Base-by-base conservation (phyloP, 2,113 vertebrate genomes). In the Lontra canadensis region DNA sequence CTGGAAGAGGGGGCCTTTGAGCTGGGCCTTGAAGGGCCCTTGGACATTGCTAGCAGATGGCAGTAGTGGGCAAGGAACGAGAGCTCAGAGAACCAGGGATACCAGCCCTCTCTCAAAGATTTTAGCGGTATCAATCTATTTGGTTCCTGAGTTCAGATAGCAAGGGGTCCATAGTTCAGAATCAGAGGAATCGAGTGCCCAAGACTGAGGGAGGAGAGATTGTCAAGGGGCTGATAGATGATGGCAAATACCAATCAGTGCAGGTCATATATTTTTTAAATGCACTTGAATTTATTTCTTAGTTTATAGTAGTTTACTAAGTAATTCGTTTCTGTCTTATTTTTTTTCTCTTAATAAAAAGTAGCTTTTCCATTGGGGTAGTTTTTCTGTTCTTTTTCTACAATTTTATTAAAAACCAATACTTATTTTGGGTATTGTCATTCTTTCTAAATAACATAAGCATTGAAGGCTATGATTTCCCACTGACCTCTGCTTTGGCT, bases 231-330 rank as follows among this genome's bases (percentile, higher is more conserved):
- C 17, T 73, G 15, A 81, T 21, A 61, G 29, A 63, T 34, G 44
- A 71, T 26, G 42, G 31, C 17, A n/a, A 73, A 4, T 7, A 8
- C 13, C 11, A 49, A 93, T 90, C 36, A 26, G 34, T 7, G 29
- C 18, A 2, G 18, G 20, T 39, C 93, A 76, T 76, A 25, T 7
- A 36, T 2, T 44, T 82, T 65, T 55, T 4, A 52, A 96, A 83
- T 6, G 26, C 23, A 87, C 29, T 55, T 93, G 23, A 69, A 88
- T 96, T 80, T 88, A 67, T 81, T 95, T 97, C 67, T 92, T 34
- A 97, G 34, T 34, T 71, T 65, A 29, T 85, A 69, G 25, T 67
- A n/a, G 21, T 92, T 89, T 69, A 87, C 42, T 47, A 63, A 88
- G 49, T 65, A 80, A 82, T 34, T 82, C 17, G 4, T 47, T 76